Evolutionary conservation across 1,140 invertebrate species (phyloP).

Genomic region (Drosophila santomea): DNA sequence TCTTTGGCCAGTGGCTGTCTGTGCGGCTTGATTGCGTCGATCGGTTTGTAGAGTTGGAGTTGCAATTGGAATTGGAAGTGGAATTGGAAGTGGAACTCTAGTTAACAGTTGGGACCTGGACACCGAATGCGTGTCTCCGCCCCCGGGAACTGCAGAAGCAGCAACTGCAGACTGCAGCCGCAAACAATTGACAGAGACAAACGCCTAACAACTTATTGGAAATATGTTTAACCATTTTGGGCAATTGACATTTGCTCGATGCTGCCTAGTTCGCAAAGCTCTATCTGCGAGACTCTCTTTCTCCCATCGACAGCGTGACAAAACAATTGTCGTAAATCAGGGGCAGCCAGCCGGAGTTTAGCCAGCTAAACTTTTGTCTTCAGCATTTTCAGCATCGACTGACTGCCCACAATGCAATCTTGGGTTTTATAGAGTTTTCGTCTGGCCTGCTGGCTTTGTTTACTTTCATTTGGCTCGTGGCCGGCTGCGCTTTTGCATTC

Average conservation of each 20-base stretch:
- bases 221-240: constrained; percentile 79
- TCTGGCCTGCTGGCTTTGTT: constrained; percentile 51
- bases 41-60: not conserved
- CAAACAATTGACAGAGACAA: constrained; percentile 64
- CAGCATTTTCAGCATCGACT: constrained; percentile 30
- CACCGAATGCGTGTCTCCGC: constrained; percentile 41
- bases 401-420: constrained; percentile 59
- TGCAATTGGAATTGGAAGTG: constrained; percentile 1
- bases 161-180: constrained; percentile 1
- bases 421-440: constrained; percentile 22
- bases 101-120: constrained; percentile 37
- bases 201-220: constrained; percentile 79
- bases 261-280: not conserved
- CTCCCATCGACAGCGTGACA: constrained; percentile 64
- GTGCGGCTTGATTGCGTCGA: constrained; percentile 34
- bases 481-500: not conserved
- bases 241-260: constrained; percentile 72
- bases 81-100: constrained; percentile 29
- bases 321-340: constrained; percentile 81
- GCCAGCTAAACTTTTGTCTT: constrained; percentile 19
- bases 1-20: not conserved
- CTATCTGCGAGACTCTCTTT: not conserved
- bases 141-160: constrained; percentile 15
- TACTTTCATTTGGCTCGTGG: constrained; percentile 79
- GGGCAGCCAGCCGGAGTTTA: constrained; percentile 52